Conservation (phyloP, 2,797 vertebrate species). For the Megaceryle alcyon region DNA sequence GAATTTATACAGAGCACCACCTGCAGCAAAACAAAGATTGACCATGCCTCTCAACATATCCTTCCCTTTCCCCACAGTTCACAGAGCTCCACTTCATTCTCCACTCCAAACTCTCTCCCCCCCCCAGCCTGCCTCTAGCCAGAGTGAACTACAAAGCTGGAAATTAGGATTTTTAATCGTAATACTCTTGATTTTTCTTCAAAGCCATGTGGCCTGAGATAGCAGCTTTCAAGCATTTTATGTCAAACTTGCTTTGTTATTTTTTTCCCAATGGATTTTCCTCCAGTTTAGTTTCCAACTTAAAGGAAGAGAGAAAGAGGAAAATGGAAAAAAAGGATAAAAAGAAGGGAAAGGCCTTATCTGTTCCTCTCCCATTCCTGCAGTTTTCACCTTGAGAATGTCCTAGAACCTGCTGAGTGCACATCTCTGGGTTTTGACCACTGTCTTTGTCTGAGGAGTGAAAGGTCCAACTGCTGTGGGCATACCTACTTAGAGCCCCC, state of each 20-base stretch:
- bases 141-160: background rate
- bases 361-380: background rate
- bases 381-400: background rate
- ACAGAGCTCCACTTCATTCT: background rate
- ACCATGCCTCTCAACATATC: background rate
- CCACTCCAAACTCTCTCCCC: background rate
- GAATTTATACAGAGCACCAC: background rate
- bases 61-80: background rate
- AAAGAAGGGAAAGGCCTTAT: background rate
- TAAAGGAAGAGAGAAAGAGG: background rate
- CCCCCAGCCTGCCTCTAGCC: background rate
- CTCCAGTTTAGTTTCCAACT: background rate
- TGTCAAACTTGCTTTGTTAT: background rate
- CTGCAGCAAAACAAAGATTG: background rate
- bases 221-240: background rate
- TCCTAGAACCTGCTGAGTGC: background rate
- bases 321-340: background rate
- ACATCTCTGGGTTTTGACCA: background rate
- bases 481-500: background rate
- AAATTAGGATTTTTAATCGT: background rate
- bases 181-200: background rate
- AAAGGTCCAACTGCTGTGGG: background rate
- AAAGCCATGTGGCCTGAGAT: background rate
- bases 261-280: background rate
- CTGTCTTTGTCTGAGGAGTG: background rate